Evolutionary conservation across 1,140 invertebrate genomes (phyloP).

Genomic region (Drosophila cardini): DNA sequence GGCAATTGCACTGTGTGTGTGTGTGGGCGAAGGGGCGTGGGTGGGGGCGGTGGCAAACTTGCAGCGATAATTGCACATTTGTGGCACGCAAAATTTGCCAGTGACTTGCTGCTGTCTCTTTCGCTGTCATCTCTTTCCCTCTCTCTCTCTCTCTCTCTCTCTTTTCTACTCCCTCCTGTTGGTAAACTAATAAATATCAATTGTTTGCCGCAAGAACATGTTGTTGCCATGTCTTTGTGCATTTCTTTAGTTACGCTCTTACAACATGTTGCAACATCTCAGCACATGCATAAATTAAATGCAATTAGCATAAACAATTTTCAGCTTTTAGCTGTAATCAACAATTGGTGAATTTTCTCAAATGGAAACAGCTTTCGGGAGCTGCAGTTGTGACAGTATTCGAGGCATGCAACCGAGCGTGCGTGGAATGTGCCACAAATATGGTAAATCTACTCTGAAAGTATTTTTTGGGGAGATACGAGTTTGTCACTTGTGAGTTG

Average conservation of each 20-base stretch:
- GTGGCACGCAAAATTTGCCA: slow-evolving; percentile 49
- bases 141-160: background rate
- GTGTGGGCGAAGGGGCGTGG: slow-evolving; percentile 5
- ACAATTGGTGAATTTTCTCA: slow-evolving; percentile 20
- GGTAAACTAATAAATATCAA: slow-evolving; percentile 64
- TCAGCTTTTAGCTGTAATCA: slow-evolving; percentile 72
- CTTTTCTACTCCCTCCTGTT: slow-evolving; percentile 5
- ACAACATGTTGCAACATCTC: slow-evolving; percentile 48
- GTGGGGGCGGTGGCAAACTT: slow-evolving; percentile 27
- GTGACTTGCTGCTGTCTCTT: background rate
- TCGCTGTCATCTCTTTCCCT: too few relatives aligned
- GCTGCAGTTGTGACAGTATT: slow-evolving; percentile 17
- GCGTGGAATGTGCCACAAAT: slow-evolving; percentile 24
- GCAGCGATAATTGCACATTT: slow-evolving; percentile 58
- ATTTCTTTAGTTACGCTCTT: slow-evolving; percentile 51
- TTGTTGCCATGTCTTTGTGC: slow-evolving; percentile 43
- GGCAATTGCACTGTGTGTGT: background rate
- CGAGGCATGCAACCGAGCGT: slow-evolving; percentile 9
- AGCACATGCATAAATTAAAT: slow-evolving; percentile 77
- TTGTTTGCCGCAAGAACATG: slow-evolving; percentile 40
- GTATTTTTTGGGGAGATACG: background rate
- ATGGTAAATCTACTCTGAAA: slow-evolving; percentile 31
- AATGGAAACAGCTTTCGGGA: slow-evolving; percentile 11
- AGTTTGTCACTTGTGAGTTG: slow-evolving; percentile 5
- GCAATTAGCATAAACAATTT: slow-evolving; percentile 84